phyloP scores from a whole-genome alignment of 37 sponge, comb jelly and placozoan genomes.

The Halisarca cf. caerulea region DNA sequence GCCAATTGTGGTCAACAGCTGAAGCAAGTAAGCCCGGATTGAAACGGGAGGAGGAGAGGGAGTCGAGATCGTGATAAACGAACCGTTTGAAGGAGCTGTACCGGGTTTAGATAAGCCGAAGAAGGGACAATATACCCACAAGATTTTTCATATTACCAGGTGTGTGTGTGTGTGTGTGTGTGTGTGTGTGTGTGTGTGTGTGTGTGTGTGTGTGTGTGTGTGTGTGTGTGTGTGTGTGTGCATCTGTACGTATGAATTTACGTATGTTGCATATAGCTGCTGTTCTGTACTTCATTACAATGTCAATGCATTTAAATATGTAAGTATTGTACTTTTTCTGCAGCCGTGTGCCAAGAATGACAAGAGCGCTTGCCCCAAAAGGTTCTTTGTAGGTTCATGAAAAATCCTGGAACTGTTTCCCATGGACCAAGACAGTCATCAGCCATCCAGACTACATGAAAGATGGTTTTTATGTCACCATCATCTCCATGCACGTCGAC shows the following conservation, averaged over 20 bases:
- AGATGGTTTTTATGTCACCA: conserved; percentile 79
- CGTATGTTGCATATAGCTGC: too few relatives aligned
- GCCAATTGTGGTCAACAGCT: conserved; percentile 87
- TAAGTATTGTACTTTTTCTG: too few relatives aligned
- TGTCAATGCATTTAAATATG: too few relatives aligned
- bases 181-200: too few relatives aligned
- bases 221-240: too few relatives aligned
- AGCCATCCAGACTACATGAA: conserved; percentile 90
- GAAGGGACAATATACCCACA: conserved; percentile 94
- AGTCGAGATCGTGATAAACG: conserved; percentile 89
- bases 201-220: too few relatives aligned
- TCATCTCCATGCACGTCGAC: conserved; percentile 66
- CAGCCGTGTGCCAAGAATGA: conserved; percentile 89
- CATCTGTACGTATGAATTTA: too few relatives aligned
- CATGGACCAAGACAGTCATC: conserved; percentile 90
- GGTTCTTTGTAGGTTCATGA: conserved; percentile 93
- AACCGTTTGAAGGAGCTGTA: conserved; percentile 68
- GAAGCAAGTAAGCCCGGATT: conserved; percentile 90
- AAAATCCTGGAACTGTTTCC: conserved; percentile 93
- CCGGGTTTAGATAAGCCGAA: conserved; percentile 46
- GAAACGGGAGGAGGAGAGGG: conserved; percentile 99
- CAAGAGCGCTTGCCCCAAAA: conserved; percentile 83
- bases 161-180: too few relatives aligned
- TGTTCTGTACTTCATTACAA: too few relatives aligned
- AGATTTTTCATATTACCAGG: conserved; percentile 92